Conservation (phyloP, 1,140 invertebrate species). For the Potamilus streckersoni region DNA sequence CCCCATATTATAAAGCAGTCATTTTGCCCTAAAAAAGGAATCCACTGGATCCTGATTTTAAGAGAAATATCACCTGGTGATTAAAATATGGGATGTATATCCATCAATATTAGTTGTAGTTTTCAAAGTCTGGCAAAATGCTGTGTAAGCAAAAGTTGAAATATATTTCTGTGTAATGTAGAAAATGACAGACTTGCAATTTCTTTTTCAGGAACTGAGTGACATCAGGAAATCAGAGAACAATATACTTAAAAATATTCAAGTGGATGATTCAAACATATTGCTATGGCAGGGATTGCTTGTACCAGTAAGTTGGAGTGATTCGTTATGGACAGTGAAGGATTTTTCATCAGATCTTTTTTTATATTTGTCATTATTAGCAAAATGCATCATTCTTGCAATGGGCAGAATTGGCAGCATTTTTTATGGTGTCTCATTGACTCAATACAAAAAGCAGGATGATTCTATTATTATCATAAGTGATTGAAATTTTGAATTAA, state of each 20-base stretch:
- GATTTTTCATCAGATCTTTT: too few species aligned
- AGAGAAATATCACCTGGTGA: background rate
- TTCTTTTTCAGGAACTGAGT: conserved; percentile 65
- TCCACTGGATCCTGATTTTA: too few species aligned
- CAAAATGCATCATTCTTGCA: too few species aligned
- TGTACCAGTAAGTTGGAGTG: conserved; percentile 73
- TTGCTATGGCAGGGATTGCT: conserved; percentile 62
- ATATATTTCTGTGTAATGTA: background rate
- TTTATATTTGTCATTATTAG: too few species aligned
- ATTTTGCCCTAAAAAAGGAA: too few species aligned
- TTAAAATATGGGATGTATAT: background rate
- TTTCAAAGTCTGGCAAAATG: background rate
- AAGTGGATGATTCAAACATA: conserved; percentile 60
- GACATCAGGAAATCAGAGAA: conserved; percentile 40
- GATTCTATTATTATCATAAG: too few species aligned
- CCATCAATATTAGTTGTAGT: background rate
- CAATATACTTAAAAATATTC: conserved; percentile 46
- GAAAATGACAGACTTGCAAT: conserved; percentile 5
- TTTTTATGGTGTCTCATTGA: too few species aligned
- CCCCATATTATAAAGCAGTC: too few species aligned
- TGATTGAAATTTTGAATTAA: too few species aligned
- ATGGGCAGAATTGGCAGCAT: too few species aligned
- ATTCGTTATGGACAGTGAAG: too few species aligned
- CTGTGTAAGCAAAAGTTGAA: background rate
- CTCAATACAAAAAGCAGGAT: too few species aligned